Base-by-base conservation (phyloP, 2,113 vertebrate species). In the Tor tambroides region DNA sequence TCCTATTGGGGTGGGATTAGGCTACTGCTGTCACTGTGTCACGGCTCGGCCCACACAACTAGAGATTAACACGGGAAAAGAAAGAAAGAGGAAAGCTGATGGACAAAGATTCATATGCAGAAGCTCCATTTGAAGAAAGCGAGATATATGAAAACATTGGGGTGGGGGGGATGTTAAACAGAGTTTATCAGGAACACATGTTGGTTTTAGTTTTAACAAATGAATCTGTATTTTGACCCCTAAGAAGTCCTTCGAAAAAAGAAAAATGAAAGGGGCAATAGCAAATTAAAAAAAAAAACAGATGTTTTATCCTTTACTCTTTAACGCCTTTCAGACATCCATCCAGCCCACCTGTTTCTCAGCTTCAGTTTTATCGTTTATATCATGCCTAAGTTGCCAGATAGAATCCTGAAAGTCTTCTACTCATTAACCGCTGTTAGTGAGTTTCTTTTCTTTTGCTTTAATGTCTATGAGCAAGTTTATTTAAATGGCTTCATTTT, bases 41-140 rank as follows among this genome's bases (percentile, higher is more conserved):
- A 83, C 3, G 14, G 15, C 77, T 72, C 46, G 41, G 89, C 77
- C 87, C 89, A 89, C 88, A 89, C 86, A 88, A 74, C 92, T 87
- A 87, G 75, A 67, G 86, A 84, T 89, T 90, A 86, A 74, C 32
- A 87, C 43, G 23, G 46, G 38, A 46, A 78, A 21, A 71, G 32
- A 65, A 19, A 59, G 38, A 65, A 15, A 21, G 26, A 79, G 43
- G 61, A 43, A 72, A 32, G 41, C 6, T 43, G 59, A 82, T 75
- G 10, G 82, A 61, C 41, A 59, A 10, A 9, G 49, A 80, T 86
- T 14, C 46, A 87, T n/a, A 63, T 81, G 43, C 6, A 54, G n/a
- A 75, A 54, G 23, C 69, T 8, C 46, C 12, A 38, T 26, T 51
- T 63, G 30, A 71, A 54, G 30, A 59, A 26, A 76, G 61, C n/a